Conservation (phyloP, 2,113 vertebrate genomes). For the Todiramphus chloris region DNA sequence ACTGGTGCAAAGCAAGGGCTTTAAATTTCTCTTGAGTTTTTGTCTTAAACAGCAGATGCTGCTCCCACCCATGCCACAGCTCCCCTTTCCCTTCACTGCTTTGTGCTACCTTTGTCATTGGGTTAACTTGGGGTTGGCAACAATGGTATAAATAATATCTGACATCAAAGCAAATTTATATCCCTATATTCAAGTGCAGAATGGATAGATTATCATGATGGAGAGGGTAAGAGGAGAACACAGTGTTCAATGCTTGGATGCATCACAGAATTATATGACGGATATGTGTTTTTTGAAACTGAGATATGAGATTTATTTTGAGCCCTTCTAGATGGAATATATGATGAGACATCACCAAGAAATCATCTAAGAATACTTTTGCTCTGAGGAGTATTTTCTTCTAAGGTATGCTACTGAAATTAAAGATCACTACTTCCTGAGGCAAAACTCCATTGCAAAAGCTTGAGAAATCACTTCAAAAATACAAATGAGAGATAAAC, state of each 20-base stretch:
- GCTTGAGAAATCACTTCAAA: constrained; percentile 52
- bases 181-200: neutral
- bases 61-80: neutral
- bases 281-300: neutral
- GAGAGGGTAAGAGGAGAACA: neutral
- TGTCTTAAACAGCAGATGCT: neutral
- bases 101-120: neutral
- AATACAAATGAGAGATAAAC: constrained; percentile 13
- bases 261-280: neutral
- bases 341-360: neutral
- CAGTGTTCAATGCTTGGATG: rapidly evolving
- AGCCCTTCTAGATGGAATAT: neutral
- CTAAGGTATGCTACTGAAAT: constrained; percentile 26
- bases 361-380: neutral
- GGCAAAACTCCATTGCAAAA: constrained; percentile 55
- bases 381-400: constrained; percentile 6
- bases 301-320: neutral
- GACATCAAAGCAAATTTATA: neutral
- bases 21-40: constrained; percentile 15
- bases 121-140: neutral
- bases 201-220: neutral
- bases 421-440: neutral
- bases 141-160: neutral
- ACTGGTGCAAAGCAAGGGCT: neutral
- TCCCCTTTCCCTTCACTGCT: neutral